Evolutionary conservation across 2,888 invertebrate species (phyloP).

Genomic region (Lymantria dispar): DNA sequence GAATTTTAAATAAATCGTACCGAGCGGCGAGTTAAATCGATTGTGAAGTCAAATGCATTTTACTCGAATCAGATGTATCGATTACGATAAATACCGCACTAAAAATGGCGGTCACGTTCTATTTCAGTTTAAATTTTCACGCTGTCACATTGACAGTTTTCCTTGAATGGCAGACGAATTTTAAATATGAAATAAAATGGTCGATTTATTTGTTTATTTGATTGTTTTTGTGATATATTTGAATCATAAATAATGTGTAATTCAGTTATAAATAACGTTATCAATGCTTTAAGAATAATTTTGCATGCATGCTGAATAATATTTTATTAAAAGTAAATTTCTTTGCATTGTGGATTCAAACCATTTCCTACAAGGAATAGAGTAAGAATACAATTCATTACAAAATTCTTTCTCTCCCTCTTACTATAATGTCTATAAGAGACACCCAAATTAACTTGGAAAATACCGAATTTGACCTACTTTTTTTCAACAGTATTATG

Average conservation of each 20-base stretch:
- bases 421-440: too few relatives aligned
- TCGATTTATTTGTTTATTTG: conserved; percentile 22
- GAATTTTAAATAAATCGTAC: conserved; percentile 68
- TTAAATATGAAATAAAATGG: conserved; percentile 27
- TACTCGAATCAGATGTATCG: conserved; percentile 63
- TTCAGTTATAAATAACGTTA: background rate
- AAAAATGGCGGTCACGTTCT: conserved; percentile 57
- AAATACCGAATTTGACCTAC: too few relatives aligned
- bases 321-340: too few relatives aligned
- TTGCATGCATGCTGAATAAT: background rate
- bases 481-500: too few relatives aligned
- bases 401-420: too few relatives aligned
- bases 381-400: too few relatives aligned
- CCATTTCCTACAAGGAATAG: too few relatives aligned
- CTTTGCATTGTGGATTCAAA: too few relatives aligned
- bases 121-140: conserved; percentile 60
- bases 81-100: conserved; percentile 49
- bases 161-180: conserved; percentile 37
- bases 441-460: too few relatives aligned
- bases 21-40: conserved; percentile 74
- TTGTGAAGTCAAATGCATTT: conserved; percentile 68
- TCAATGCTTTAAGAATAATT: background rate
- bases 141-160: conserved; percentile 45
- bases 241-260: background rate
- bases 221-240: conserved; percentile 4